Conservation (phyloP, 2,888 invertebrate genomes). For the Thelaira solivaga region DNA sequence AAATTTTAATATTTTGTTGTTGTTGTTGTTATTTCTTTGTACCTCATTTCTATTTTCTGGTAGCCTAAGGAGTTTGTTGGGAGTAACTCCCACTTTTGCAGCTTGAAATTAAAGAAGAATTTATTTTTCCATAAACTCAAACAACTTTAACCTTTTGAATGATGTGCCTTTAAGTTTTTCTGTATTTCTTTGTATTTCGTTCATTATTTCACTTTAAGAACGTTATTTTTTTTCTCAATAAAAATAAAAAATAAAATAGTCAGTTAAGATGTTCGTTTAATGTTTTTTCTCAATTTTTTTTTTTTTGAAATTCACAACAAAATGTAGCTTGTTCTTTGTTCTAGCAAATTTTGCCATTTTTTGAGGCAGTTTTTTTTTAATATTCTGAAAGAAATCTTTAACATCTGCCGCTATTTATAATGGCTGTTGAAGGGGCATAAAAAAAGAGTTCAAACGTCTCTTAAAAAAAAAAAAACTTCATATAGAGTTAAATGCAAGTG, state of each 20-base stretch:
- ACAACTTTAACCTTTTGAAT: slow-evolving; percentile 59
- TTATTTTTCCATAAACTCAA: slow-evolving; percentile 46
- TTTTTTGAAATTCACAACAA: neutral
- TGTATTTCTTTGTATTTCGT: neutral
- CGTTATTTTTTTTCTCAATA: neutral
- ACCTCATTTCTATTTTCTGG: slow-evolving; percentile 40
- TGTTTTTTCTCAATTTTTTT: no score
- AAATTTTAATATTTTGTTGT: no score
- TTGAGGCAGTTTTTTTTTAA: neutral
- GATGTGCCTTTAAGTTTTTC: slow-evolving; percentile 18
- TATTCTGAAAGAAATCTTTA: slow-evolving; percentile 52
- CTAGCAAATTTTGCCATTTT: slow-evolving; percentile 3
- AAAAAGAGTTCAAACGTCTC: neutral
- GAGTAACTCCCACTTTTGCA: slow-evolving; percentile 48
- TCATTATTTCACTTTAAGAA: slow-evolving; percentile 3
- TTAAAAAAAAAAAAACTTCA: neutral
- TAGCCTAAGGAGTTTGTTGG: slow-evolving; percentile 54
- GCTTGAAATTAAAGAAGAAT: slow-evolving; percentile 39
- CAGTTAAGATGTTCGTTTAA: slow-evolving; percentile 36
- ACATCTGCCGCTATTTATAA: slow-evolving; percentile 55
- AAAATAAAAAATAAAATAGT: no score
- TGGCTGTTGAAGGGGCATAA: slow-evolving; percentile 44
- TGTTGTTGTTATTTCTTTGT: neutral
- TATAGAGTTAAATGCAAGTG: neutral
- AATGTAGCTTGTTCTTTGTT: neutral